Conservation (phyloP, 2,113 vertebrate species). For the Neotoma lepida region DNA sequence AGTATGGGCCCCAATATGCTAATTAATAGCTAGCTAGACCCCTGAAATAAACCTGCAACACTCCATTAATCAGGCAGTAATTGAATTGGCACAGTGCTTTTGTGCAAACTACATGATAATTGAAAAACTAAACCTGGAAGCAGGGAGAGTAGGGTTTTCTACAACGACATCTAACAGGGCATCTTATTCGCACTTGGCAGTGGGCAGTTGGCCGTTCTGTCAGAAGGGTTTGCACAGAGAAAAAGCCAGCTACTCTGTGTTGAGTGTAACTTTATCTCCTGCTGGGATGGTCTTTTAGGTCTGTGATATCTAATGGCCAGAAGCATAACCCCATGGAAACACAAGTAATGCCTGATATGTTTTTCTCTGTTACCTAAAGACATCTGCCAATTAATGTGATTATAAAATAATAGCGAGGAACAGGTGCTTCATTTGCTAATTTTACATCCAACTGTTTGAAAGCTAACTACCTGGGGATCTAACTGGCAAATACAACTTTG, state of each 20-base stretch:
- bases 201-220: constrained; percentile 59
- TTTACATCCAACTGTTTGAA: constrained; percentile 84
- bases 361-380: constrained; percentile 83
- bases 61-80: constrained; percentile 91
- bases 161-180: constrained; percentile 60
- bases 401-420: constrained; percentile 87
- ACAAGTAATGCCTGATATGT: constrained; percentile 68
- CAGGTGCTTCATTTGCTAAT: constrained; percentile 86
- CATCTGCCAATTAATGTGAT: constrained; percentile 86
- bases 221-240: constrained; percentile 16
- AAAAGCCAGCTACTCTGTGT: constrained; percentile 50
- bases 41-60: constrained; percentile 89
- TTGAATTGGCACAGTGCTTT: constrained; percentile 90
- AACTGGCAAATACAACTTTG: constrained; percentile 80
- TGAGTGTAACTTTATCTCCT: constrained; percentile 32
- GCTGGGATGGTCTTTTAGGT: constrained; percentile 63
- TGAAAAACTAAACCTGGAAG: constrained; percentile 83
- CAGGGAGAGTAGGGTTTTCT: constrained; percentile 74
- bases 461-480: constrained; percentile 83
- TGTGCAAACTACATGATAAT: constrained; percentile 86
- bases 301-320: constrained; percentile 63
- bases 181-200: constrained; percentile 61
- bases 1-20: constrained; percentile 88
- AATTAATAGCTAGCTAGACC: constrained; percentile 90
- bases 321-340: constrained; percentile 74